Conservation (phyloP, 2,797 vertebrate species). For the Sorex maritimensis region DNA sequence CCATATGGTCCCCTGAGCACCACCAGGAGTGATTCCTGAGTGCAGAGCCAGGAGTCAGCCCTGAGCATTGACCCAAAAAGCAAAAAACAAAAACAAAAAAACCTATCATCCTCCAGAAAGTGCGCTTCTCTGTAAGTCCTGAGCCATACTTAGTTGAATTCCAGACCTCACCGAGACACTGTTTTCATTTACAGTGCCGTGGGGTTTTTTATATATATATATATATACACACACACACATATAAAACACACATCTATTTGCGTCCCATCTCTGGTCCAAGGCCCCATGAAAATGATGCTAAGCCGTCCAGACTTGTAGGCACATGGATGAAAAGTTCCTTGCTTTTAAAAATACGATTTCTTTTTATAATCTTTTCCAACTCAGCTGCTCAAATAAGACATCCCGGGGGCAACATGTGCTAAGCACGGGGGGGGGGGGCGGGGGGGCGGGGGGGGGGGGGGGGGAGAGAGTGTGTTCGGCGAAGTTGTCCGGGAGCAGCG, state of each 20-base stretch:
- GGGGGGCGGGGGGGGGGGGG: slow-evolving; percentile 76
- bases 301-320: slow-evolving; percentile 30
- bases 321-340: slow-evolving; percentile 60
- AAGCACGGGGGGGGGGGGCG: slow-evolving; percentile 66
- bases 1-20: too few relatives aligned
- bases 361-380: slow-evolving; percentile 78
- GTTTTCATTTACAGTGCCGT: slow-evolving; percentile 3
- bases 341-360: slow-evolving; percentile 69
- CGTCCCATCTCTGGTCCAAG: slow-evolving; percentile 59
- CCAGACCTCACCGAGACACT: slow-evolving; percentile 21
- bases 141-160: not conserved
- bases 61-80: too few relatives aligned
- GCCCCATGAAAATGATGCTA: slow-evolving; percentile 46
- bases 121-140: slow-evolving; percentile 6
- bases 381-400: slow-evolving; percentile 81
- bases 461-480: slow-evolving; percentile 77
- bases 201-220: not conserved
- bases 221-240: too few relatives aligned
- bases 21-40: too few relatives aligned
- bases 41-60: too few relatives aligned
- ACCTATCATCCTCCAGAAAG: too few relatives aligned
- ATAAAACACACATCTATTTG: slow-evolving; percentile 35
- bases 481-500: slow-evolving; percentile 89
- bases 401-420: slow-evolving; percentile 61
- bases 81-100: too few relatives aligned